Evolutionary conservation across 2,888 invertebrate genomes (phyloP).

Genomic region (Homarus gammarus): DNA sequence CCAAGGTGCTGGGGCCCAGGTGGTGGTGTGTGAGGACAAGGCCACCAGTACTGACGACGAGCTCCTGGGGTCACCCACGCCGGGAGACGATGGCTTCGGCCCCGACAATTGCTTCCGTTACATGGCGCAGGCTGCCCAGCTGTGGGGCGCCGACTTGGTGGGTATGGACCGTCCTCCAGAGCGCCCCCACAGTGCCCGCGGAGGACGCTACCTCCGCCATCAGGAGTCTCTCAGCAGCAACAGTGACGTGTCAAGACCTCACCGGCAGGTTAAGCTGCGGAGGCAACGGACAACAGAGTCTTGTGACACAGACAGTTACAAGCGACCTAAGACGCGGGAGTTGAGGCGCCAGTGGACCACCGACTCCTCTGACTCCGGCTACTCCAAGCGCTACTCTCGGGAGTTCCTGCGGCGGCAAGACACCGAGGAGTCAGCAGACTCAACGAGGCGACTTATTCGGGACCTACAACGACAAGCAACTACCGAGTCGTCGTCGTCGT

Average conservation of each 20-base stretch:
- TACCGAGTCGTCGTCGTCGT: conserved; percentile 70
- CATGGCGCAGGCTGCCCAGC: conserved; percentile 70
- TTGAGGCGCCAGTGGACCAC: conserved; percentile 74
- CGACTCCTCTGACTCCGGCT: conserved; percentile 73
- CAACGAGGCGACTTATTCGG: conserved; percentile 56
- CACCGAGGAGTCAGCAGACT: conserved; percentile 68
- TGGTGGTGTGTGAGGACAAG: conserved; percentile 69
- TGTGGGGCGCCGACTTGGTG: conserved; percentile 73
- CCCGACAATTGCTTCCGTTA: conserved; percentile 54
- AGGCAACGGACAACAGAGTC: conserved; percentile 66
- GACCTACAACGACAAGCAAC: conserved; percentile 71
- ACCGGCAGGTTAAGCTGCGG: conserved; percentile 57
- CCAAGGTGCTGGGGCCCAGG: neutral
- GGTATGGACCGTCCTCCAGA: conserved; percentile 59
- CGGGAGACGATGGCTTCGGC: conserved; percentile 22
- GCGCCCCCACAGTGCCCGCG: conserved; percentile 58
- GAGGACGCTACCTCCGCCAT: conserved; percentile 62
- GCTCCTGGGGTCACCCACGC: conserved; percentile 61
- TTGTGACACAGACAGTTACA: conserved; percentile 59
- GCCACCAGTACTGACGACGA: conserved; percentile 75
- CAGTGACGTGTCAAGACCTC: conserved; percentile 67
- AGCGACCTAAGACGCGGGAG: conserved; percentile 68
- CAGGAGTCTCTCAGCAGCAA: conserved; percentile 70
- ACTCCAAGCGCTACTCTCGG: conserved; percentile 67
- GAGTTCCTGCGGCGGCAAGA: conserved; percentile 63